Conservation (phyloP, 2,888 invertebrate species). For the Nesidiocoris tenuis region DNA sequence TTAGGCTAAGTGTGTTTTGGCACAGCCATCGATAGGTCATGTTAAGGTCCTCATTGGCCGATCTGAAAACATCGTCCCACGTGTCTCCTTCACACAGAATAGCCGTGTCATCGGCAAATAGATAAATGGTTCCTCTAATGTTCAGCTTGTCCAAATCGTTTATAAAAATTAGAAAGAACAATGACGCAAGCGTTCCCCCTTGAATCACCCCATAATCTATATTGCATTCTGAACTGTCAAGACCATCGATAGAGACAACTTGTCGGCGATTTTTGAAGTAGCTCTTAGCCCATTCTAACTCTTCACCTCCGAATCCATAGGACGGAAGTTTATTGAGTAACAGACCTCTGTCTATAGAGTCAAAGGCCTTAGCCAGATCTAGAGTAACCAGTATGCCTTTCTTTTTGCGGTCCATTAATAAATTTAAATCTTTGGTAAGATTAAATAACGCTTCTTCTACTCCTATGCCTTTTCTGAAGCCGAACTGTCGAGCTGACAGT, state of each 20-base stretch:
- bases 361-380: conserved; percentile 38
- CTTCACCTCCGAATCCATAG: neutral
- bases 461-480: conserved; percentile 15
- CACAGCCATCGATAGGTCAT: conserved; percentile 28
- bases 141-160: conserved; percentile 19
- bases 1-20: conserved; percentile 32
- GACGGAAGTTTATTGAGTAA: conserved; percentile 9
- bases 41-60: conserved; percentile 16
- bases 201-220: conserved; percentile 30
- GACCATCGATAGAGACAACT: conserved; percentile 8
- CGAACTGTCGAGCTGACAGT: conserved; percentile 23
- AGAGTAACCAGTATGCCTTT: conserved; percentile 14
- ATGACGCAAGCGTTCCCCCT: conserved; percentile 28
- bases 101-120: conserved; percentile 38
- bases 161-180: conserved; percentile 37
- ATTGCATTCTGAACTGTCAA: neutral
- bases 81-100: conserved; percentile 11
- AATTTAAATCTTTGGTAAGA: conserved; percentile 1
- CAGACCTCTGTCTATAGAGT: conserved; percentile 19
- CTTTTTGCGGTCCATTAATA: neutral
- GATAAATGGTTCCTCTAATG: conserved; percentile 2
- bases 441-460: conserved; percentile 22
- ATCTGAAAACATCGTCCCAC: conserved; percentile 33
- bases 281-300: conserved; percentile 25
- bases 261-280: conserved; percentile 19